These are phyloP conservation scores for Lepidotrigona ventralis DNA, from an alignment of 1,140 invertebrate species.

Conservation along the genomic window DNA sequence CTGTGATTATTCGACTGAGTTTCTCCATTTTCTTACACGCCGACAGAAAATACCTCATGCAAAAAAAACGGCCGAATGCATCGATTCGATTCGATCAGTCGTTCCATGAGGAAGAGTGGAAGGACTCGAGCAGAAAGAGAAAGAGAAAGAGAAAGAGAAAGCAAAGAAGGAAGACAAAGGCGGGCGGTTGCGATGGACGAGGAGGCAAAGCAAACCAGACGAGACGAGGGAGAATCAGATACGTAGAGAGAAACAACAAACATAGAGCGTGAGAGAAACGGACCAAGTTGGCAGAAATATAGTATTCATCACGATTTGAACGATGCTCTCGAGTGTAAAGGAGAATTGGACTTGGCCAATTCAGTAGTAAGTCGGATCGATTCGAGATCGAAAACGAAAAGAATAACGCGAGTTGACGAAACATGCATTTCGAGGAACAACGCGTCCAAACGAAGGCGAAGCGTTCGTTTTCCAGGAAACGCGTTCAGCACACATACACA, in stretches of 20 bases:
- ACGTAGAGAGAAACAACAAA: background rate
- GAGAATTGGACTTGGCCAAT: background rate
- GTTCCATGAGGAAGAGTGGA: background rate
- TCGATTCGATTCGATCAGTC: constrained; percentile 11
- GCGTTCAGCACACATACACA: background rate
- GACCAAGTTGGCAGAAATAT: background rate
- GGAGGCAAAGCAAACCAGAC: background rate
- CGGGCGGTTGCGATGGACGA: background rate
- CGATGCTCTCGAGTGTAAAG: background rate
- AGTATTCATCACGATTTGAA: too few species aligned
- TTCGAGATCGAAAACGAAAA: background rate
- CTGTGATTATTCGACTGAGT: background rate
- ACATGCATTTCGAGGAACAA: constrained; percentile 28
- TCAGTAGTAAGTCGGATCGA: constrained; percentile 1
- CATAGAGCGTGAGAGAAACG: background rate
- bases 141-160: constrained; percentile 11
- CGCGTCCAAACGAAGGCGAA: constrained; percentile 1
- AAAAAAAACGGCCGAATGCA: background rate
- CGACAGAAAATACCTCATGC: background rate
- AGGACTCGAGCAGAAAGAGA: background rate
- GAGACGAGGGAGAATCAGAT: background rate
- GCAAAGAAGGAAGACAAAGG: constrained; percentile 20
- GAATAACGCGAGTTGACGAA: constrained; percentile 14
- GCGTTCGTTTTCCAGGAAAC: constrained; percentile 20
- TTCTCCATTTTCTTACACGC: background rate